phyloP scores from a whole-genome alignment of 1,140 invertebrate species.

The Drosophila pallidifrons region DNA sequence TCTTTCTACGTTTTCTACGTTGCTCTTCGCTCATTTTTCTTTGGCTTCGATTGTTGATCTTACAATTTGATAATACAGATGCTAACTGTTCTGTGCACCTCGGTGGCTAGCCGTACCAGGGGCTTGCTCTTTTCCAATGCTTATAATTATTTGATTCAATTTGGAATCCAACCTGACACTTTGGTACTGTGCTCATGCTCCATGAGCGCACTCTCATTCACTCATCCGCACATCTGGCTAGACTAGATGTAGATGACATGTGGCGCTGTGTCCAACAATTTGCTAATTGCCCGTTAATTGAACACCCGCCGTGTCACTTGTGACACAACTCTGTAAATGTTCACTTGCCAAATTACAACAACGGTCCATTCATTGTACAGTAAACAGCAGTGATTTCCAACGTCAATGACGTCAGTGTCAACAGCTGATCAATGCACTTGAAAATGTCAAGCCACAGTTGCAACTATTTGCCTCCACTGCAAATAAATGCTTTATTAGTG shows the following conservation, averaged over 20 bases:
- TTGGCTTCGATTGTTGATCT: slow-evolving; percentile 13
- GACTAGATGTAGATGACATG: slow-evolving; percentile 1
- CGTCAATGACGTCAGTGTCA: slow-evolving; percentile 17
- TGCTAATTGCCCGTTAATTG: slow-evolving; percentile 51
- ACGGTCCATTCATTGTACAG: not conserved
- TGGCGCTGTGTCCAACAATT: slow-evolving; percentile 7
- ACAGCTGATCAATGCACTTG: not conserved
- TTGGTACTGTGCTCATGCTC: slow-evolving; percentile 29
- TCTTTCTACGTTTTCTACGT: not conserved
- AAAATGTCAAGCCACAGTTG: not conserved
- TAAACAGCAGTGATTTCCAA: not conserved
- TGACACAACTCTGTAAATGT: slow-evolving; percentile 10
- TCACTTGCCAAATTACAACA: slow-evolving; percentile 18
- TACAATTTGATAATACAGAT: slow-evolving; percentile 25
- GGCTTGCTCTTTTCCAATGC: slow-evolving; percentile 20
- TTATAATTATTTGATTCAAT: slow-evolving; percentile 39
- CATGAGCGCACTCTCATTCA: not conserved
- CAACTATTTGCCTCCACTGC: not conserved
- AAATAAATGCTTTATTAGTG: too few species aligned
- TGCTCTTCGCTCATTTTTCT: slow-evolving; percentile 6
- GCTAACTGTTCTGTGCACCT: slow-evolving; percentile 25
- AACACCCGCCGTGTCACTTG: slow-evolving; percentile 23
- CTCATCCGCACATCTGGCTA: not conserved
- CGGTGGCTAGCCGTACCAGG: slow-evolving; percentile 36
- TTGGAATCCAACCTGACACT: slow-evolving; percentile 46